These are phyloP conservation scores for Lepidurus apus DNA, from an alignment of 1,140 invertebrate species.

Conservation along the genomic window DNA sequence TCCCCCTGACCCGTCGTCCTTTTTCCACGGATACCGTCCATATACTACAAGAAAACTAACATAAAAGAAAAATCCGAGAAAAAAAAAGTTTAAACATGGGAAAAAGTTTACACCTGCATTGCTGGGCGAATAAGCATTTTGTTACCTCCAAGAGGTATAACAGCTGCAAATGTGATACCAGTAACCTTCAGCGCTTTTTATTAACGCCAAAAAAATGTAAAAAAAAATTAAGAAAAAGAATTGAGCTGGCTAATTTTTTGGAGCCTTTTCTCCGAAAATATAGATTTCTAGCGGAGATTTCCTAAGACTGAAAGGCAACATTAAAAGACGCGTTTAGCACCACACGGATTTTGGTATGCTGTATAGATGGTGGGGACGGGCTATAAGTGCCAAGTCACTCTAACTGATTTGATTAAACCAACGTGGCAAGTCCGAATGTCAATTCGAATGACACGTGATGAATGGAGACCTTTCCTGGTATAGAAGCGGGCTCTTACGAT, in stretches of 20 bases:
- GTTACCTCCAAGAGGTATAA: too few species aligned
- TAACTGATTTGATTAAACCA: constrained; percentile 16
- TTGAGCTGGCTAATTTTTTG: neutral
- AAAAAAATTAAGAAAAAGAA: neutral
- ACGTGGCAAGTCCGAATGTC: constrained; percentile 21
- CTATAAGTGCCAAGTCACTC: constrained; percentile 14
- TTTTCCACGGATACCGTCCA: neutral
- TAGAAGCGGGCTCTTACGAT: neutral
- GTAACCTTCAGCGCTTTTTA: too few species aligned
- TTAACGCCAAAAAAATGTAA: too few species aligned
- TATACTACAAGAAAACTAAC: neutral
- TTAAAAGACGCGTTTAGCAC: constrained; percentile 10
- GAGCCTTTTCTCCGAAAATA: neutral
- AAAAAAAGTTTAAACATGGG: neutral
- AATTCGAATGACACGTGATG: constrained; percentile 22
- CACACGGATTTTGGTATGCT: neutral
- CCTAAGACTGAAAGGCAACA: neutral
- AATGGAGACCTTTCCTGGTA: constrained; percentile 16
- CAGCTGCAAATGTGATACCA: too few species aligned
- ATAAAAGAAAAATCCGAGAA: neutral
- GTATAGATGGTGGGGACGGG: neutral
- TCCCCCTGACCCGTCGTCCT: neutral
- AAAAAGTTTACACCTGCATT: constrained; percentile 9
- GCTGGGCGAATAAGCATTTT: neutral
- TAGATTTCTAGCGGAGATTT: neutral